Percentiles rank a stretch among this genome's conserved stretches.
These are phyloP conservation scores for Lagopus leucura DNA, from an alignment of 2,113 vertebrate species.

Conservation along the genomic window DNA sequence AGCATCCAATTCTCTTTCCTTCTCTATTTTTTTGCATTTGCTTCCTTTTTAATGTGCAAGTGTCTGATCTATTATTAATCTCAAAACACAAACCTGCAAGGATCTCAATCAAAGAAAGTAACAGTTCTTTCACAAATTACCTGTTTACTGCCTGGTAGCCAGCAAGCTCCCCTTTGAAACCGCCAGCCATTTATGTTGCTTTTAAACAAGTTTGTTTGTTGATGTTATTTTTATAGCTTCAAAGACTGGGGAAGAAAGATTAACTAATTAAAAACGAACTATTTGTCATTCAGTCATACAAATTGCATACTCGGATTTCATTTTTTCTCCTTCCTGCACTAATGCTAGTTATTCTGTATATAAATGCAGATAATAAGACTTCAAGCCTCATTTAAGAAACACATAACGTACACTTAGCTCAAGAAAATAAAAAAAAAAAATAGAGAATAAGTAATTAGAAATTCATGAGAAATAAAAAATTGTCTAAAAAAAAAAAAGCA, in stretches of 20 bases:
- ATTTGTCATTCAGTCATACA: constrained; percentile 28
- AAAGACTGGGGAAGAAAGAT: constrained; percentile 34
- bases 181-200: constrained; percentile 33
- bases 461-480: neutral
- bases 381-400: constrained; percentile 45
- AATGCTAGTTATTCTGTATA: neutral
- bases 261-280: constrained; percentile 51
- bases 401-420: neutral
- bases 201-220: constrained; percentile 41
- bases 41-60: constrained; percentile 76
- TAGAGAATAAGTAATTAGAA: neutral
- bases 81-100: constrained; percentile 80
- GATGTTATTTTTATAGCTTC: constrained; percentile 43
- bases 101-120: constrained; percentile 80
- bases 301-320: neutral
- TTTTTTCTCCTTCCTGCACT: neutral
- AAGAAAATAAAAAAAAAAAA: neutral
- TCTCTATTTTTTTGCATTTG: constrained; percentile 11
- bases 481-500: neutral
- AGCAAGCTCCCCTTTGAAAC: constrained; percentile 61
- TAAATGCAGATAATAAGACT: neutral
- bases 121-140: constrained; percentile 75
- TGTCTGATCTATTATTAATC: constrained; percentile 89
- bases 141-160: constrained; percentile 71
- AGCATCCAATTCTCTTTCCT: neutral